Conservation (phyloP, 2,888 invertebrate genomes). For the Himalopsyche tibetana region DNA sequence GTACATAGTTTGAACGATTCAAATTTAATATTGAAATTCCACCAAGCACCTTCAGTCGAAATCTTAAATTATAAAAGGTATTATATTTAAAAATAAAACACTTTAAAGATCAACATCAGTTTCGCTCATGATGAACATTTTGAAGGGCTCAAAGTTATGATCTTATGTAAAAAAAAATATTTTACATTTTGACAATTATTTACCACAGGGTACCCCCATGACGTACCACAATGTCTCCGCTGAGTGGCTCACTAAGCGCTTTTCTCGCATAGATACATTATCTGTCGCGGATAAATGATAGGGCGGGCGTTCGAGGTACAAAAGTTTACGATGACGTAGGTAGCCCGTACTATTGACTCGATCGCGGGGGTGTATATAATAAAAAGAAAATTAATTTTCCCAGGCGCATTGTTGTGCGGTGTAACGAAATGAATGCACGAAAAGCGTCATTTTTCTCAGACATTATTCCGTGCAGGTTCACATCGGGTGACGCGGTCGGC, state of each 20-base stretch:
- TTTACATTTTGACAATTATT: too few species aligned
- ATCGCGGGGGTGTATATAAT: constrained; percentile 38
- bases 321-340: constrained; percentile 22
- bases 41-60: too few species aligned
- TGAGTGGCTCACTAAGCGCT: constrained; percentile 31
- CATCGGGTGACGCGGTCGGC: neutral
- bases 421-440: neutral
- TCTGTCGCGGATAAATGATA: constrained; percentile 32
- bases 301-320: neutral
- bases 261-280: constrained; percentile 42
- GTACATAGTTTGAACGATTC: too few species aligned
- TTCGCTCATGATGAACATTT: too few species aligned
- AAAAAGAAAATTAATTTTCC: constrained; percentile 41
- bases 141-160: too few species aligned
- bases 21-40: too few species aligned
- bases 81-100: too few species aligned
- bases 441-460: neutral
- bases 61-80: too few species aligned
- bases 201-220: too few species aligned
- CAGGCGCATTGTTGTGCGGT: constrained; percentile 12
- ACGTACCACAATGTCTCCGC: neutral
- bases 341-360: constrained; percentile 5
- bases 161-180: too few species aligned
- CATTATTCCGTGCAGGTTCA: neutral
- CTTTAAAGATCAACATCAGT: too few species aligned